Percentiles rank a stretch among this genome's conserved stretches.
These are phyloP conservation scores for Matsumurasca onukii DNA, from an alignment of 1,140 invertebrate species.

Conservation along the genomic window DNA sequence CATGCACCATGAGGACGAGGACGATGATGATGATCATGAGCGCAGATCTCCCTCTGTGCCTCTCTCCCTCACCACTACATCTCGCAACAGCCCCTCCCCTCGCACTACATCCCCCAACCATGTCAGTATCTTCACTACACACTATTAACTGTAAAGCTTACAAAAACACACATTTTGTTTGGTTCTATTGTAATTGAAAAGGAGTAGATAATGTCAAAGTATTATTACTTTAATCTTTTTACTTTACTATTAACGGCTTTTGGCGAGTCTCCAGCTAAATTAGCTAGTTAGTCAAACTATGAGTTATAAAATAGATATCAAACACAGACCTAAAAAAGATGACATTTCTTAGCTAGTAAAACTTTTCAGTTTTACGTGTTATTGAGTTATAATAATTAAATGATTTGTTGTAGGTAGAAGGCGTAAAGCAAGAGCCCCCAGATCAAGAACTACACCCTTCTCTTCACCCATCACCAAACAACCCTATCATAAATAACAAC, in stretches of 20 bases:
- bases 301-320: too few species aligned
- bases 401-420: constrained; percentile 29
- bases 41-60: constrained; percentile 38
- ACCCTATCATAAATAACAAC: constrained; percentile 38
- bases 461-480: constrained; percentile 13
- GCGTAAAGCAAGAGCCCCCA: constrained; percentile 41
- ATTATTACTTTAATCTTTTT: too few species aligned
- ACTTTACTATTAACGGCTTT: too few species aligned
- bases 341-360: too few species aligned
- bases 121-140: too few species aligned
- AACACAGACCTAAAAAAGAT: too few species aligned
- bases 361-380: neutral
- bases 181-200: too few species aligned
- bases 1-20: constrained; percentile 37
- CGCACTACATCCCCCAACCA: constrained; percentile 14
- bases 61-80: constrained; percentile 40
- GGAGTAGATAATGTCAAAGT: too few species aligned
- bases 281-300: too few species aligned
- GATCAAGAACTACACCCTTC: constrained; percentile 31
- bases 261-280: too few species aligned
- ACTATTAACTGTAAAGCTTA: too few species aligned
- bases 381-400: neutral
- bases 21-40: constrained; percentile 37
- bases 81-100: constrained; percentile 32
- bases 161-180: too few species aligned